A percentile compares a stretch with the other conserved stretches of the same genome.
Evolutionary conservation across 2,888 invertebrate species (phyloP).

Genomic region (Poecilus cupreus): DNA sequence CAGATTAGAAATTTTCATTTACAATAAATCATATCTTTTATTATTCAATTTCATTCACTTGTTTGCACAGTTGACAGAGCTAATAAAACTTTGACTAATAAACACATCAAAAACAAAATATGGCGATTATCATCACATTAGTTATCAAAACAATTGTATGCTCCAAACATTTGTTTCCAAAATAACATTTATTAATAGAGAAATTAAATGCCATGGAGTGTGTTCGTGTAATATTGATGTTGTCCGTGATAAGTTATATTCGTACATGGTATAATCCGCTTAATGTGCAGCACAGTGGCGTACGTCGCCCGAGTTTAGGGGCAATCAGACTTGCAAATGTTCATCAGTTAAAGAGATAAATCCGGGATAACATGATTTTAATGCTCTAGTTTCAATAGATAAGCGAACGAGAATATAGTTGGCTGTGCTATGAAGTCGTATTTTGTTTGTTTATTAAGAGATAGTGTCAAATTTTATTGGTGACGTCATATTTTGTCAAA

Average conservation of each 20-base stretch:
- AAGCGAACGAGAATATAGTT: constrained; percentile 18
- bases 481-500: neutral
- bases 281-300: constrained; percentile 13
- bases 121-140: neutral
- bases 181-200: constrained; percentile 1
- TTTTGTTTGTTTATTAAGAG: neutral
- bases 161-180: no score
- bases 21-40: no score
- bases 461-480: neutral
- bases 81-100: neutral
- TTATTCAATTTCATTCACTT: no score
- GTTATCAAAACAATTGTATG: neutral
- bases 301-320: neutral
- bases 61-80: no score
- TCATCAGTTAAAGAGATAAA: constrained; percentile 6
- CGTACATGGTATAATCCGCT: neutral
- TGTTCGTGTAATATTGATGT: neutral
- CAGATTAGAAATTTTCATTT: neutral
- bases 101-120: neutral
- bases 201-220: neutral
- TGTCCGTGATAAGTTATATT: neutral
- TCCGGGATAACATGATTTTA: neutral
- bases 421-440: neutral
- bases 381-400: constrained; percentile 30
- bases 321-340: constrained; percentile 29